Percentiles rank a stretch among this genome's conserved stretches.
Evolutionary conservation across 2,113 vertebrate species (phyloP).

Genomic region (Parus major): DNA sequence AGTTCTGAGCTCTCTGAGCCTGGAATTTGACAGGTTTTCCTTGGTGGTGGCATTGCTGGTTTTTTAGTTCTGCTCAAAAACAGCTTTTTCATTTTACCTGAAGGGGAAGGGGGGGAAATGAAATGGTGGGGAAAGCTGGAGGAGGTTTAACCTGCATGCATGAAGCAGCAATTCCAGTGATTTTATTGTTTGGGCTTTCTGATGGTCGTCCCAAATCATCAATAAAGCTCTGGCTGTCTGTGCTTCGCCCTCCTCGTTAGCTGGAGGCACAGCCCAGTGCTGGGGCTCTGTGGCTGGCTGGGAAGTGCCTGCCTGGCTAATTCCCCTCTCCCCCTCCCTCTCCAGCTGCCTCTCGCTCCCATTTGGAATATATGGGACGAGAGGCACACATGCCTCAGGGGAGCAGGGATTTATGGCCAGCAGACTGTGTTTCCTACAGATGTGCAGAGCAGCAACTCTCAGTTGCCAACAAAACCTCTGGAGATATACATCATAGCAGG

Average conservation of each 20-base stretch:
- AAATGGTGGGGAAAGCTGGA: not conserved
- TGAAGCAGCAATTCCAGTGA: not conserved
- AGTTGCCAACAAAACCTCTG: conserved; percentile 50
- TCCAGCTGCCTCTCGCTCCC: not conserved
- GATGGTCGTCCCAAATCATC: not conserved
- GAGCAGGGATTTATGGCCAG: conserved; percentile 45
- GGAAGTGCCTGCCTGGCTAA: not conserved
- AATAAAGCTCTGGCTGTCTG: not conserved
- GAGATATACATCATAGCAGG: conserved; percentile 24
- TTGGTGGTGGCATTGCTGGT: not conserved
- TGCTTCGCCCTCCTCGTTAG: not conserved
- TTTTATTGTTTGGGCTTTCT: not conserved
- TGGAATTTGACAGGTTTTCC: not conserved
- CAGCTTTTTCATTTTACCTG: not conserved
- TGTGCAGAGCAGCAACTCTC: conserved; percentile 46
- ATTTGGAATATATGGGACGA: not conserved
- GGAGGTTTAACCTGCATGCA: not conserved
- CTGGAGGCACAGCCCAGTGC: not conserved
- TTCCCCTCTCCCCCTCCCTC: not conserved
- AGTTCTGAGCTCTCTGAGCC: not conserved
- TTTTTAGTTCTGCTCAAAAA: not conserved
- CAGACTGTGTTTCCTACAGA: conserved; percentile 25
- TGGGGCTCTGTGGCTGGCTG: not conserved
- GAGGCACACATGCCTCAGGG: not conserved
- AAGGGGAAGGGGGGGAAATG: not conserved